These are phyloP conservation scores for Tenodera sinensis DNA, from an alignment of 2,888 invertebrate genomes.

Conservation along the genomic window DNA sequence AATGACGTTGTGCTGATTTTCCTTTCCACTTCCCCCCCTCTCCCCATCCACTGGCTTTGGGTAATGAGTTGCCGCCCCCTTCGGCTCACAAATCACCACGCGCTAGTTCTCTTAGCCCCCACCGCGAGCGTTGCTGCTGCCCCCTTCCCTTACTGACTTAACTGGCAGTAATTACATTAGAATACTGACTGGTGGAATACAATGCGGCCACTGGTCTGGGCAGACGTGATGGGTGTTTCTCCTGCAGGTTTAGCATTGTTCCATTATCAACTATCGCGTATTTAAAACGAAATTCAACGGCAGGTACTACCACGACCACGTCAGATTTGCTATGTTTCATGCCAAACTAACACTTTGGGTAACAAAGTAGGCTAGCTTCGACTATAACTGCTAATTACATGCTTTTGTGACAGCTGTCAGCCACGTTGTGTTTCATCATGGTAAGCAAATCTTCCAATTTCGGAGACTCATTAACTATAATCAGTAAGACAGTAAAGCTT, in stretches of 20 bases:
- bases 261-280: neutral
- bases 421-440: no score
- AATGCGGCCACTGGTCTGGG: neutral
- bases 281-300: neutral
- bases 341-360: neutral
- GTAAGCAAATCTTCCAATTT: no score
- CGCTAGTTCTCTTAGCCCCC: neutral
- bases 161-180: neutral
- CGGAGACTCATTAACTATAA: no score
- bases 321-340: neutral
- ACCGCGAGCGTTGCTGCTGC: neutral
- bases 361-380: neutral
- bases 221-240: neutral
- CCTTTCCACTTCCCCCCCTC: neutral
- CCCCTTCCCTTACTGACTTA: neutral
- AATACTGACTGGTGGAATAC: neutral
- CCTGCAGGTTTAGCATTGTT: neutral
- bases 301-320: neutral
- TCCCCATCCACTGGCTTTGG: neutral
- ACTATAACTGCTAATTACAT: neutral
- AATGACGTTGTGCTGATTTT: neutral
- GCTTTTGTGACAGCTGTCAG: neutral
- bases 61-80: neutral
- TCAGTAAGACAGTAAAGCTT: no score
- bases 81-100: neutral